Evolutionary conservation across 2,888 invertebrate species (phyloP).

Genomic region (Ctenicera cuprea): DNA sequence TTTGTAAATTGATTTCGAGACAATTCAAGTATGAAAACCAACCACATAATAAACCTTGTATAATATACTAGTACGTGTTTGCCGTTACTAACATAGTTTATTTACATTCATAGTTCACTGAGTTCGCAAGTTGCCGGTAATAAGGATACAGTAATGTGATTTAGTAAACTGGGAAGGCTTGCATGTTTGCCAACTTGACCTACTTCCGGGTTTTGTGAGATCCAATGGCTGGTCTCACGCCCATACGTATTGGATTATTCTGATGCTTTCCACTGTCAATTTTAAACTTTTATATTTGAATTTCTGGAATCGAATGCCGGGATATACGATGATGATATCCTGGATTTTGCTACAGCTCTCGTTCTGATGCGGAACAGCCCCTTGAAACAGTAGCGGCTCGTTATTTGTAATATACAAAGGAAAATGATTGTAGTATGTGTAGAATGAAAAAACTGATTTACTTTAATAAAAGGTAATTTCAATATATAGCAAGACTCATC

Average conservation of each 20-base stretch:
- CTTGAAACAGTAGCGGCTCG: too few species aligned
- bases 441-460: too few species aligned
- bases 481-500: too few species aligned
- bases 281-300: too few species aligned
- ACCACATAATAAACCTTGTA: constrained; percentile 16
- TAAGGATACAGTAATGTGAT: constrained; percentile 41
- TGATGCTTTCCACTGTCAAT: constrained; percentile 2
- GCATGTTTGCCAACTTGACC: constrained; percentile 43
- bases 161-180: constrained; percentile 39
- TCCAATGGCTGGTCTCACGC: constrained; percentile 29
- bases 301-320: too few species aligned
- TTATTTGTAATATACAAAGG: too few species aligned
- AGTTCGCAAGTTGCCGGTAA: constrained; percentile 34
- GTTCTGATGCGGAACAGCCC: too few species aligned
- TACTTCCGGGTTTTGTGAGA: constrained; percentile 42
- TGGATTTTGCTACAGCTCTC: too few species aligned
- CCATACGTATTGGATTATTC: constrained; percentile 11
- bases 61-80: constrained; percentile 12
- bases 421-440: too few species aligned
- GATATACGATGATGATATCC: too few species aligned
- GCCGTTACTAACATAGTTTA: constrained; percentile 26
- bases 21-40: constrained; percentile 25
- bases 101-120: constrained; percentile 39
- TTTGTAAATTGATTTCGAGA: constrained; percentile 7
- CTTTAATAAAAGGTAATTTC: too few species aligned